A percentile compares a stretch with the other conserved stretches of the same genome.
Conservation (phyloP, 2,113 vertebrate species). For the Cryptomyrus ogoouensis region DNA sequence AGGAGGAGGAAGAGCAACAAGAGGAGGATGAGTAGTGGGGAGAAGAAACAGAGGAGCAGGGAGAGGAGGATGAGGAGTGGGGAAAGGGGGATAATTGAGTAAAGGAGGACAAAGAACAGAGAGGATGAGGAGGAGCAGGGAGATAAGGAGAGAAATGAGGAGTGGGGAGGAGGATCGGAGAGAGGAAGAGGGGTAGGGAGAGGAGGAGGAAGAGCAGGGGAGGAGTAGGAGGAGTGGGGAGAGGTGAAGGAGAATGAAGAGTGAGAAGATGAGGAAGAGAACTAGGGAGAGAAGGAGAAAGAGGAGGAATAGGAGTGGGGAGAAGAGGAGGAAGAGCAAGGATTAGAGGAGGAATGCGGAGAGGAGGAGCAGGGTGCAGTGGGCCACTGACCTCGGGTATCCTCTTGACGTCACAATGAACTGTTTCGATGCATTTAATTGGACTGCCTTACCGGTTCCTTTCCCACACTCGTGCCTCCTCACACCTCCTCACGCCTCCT, state of each 20-base stretch:
- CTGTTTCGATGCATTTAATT: background rate
- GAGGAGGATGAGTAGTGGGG: background rate
- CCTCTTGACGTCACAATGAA: background rate
- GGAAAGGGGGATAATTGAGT: background rate
- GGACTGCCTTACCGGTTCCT: background rate
- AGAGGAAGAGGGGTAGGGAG: background rate
- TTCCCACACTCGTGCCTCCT: conserved; percentile 6
- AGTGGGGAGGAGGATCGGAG: background rate
- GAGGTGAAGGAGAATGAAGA: background rate
- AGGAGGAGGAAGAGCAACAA: background rate
- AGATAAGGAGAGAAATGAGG: background rate
- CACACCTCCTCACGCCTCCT: background rate
- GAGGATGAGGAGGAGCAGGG: background rate
- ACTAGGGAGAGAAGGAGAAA: too few relatives aligned
- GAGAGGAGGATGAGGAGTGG: background rate
- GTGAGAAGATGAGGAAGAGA: background rate
- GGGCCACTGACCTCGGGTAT: background rate
- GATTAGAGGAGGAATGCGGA: background rate
- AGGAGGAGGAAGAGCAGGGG: background rate
- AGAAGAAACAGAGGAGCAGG: background rate
- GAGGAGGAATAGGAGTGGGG: background rate
- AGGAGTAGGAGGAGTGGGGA: background rate
- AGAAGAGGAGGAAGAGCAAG: too few relatives aligned
- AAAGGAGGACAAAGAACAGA: background rate
- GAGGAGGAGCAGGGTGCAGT: background rate